phyloP scores from a whole-genome alignment of 2,113 vertebrate genomes.

The Pelusios castaneus region DNA sequence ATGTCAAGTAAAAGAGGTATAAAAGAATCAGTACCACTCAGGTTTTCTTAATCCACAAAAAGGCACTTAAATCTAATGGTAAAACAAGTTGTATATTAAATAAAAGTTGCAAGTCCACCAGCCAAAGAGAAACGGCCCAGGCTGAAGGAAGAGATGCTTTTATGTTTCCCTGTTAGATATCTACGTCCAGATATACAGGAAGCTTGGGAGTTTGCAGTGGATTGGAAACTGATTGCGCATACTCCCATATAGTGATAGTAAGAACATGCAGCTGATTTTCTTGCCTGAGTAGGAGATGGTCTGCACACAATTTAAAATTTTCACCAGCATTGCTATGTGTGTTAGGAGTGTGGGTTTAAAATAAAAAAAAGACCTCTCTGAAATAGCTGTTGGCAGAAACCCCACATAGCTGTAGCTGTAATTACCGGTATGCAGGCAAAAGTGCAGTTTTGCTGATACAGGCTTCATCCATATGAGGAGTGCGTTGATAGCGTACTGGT shows the following conservation, averaged over 20 bases:
- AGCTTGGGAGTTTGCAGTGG: slow-evolving; percentile 1
- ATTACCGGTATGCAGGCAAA: background rate
- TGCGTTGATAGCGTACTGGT: fast-evolving
- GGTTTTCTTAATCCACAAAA: background rate
- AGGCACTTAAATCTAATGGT: fast-evolving
- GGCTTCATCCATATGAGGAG: background rate
- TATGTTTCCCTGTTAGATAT: background rate
- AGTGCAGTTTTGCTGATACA: background rate
- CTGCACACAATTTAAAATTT: background rate
- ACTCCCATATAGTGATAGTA: background rate
- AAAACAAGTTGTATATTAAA: background rate
- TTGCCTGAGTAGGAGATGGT: background rate
- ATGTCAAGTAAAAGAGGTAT: background rate
- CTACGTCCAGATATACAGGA: slow-evolving; percentile 7
- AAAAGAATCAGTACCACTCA: background rate
- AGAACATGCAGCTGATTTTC: no score
- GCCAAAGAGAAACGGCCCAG: background rate
- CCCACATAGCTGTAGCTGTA: background rate
- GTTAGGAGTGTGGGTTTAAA: background rate
- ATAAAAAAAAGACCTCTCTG: background rate
- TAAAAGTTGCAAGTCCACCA: fast-evolving
- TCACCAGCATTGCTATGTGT: slow-evolving; percentile 11
- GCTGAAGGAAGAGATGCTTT: background rate
- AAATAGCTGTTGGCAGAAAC: slow-evolving; percentile 44
- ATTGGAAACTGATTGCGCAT: background rate